phyloP scores from a whole-genome alignment of 2,113 vertebrate genomes.

The Hippotragus niger region DNA sequence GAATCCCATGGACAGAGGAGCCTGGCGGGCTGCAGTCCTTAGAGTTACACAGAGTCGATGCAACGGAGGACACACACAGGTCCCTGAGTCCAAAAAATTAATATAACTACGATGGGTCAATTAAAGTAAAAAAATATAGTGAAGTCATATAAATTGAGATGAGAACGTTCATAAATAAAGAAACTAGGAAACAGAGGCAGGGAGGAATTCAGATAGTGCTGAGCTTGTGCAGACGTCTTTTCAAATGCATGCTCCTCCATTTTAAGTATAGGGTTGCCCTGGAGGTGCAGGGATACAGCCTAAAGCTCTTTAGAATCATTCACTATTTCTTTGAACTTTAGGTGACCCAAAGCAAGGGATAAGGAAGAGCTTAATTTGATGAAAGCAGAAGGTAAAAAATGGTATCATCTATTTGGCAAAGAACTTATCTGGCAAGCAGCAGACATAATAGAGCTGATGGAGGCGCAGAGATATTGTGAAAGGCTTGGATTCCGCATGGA shows the following conservation, averaged over 20 bases:
- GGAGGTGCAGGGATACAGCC: background rate
- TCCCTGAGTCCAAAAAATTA: background rate
- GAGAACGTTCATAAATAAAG: background rate
- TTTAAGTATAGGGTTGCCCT: background rate
- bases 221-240: background rate
- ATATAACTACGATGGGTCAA: background rate
- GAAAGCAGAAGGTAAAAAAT: background rate
- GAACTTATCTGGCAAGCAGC: background rate
- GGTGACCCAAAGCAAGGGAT: background rate
- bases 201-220: background rate
- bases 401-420: background rate
- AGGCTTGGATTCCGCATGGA: fast-evolving
- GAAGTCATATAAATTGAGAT: background rate
- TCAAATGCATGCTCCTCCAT: background rate
- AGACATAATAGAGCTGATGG: background rate
- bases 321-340: background rate
- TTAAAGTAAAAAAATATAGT: background rate
- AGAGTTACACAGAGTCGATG: background rate
- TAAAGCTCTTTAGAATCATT: background rate
- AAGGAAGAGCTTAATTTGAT: background rate
- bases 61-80: background rate
- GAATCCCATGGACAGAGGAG: background rate
- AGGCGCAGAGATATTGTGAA: background rate
- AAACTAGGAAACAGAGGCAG: background rate
- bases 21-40: background rate